Evolutionary conservation across 2,797 vertebrate species (phyloP).

Genomic region (Alca torda): DNA sequence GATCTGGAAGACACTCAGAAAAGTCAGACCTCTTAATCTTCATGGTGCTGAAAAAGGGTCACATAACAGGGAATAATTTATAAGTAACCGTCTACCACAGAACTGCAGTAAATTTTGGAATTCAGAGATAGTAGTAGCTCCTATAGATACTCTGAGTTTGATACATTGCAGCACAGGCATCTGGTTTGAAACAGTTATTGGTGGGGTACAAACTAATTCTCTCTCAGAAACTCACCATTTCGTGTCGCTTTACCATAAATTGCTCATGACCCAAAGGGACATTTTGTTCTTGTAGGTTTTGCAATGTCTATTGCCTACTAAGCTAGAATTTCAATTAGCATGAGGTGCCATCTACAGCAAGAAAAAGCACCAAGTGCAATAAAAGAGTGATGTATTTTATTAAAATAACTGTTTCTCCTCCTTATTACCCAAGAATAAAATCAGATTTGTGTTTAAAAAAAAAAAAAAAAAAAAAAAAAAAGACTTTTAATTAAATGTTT

Average conservation of each 20-base stretch:
- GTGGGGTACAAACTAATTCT: constrained; percentile 10
- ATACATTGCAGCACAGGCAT: constrained; percentile 39
- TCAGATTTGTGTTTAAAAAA: neutral
- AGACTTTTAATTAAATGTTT: neutral
- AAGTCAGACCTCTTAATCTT: neutral
- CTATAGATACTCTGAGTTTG: constrained; percentile 16
- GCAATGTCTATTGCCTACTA: neutral
- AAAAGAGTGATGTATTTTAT: neutral
- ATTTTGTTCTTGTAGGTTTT: constrained; percentile 26
- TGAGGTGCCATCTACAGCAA: neutral
- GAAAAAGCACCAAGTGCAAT: neutral
- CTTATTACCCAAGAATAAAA: neutral
- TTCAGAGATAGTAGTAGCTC: constrained; percentile 10
- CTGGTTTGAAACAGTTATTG: constrained; percentile 19
- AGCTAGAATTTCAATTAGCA: constrained; percentile 47
- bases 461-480: neutral
- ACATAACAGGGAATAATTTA: neutral
- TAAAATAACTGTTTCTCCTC: neutral
- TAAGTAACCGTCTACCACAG: neutral
- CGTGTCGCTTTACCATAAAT: constrained; percentile 37
- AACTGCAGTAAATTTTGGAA: constrained; percentile 13
- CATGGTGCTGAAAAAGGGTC: neutral
- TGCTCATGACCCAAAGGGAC: neutral
- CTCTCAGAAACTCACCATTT: constrained; percentile 4
- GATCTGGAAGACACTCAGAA: neutral